Evolutionary conservation across 1,140 invertebrate genomes (phyloP).

Genomic region (Luehdorfia chinensis): DNA sequence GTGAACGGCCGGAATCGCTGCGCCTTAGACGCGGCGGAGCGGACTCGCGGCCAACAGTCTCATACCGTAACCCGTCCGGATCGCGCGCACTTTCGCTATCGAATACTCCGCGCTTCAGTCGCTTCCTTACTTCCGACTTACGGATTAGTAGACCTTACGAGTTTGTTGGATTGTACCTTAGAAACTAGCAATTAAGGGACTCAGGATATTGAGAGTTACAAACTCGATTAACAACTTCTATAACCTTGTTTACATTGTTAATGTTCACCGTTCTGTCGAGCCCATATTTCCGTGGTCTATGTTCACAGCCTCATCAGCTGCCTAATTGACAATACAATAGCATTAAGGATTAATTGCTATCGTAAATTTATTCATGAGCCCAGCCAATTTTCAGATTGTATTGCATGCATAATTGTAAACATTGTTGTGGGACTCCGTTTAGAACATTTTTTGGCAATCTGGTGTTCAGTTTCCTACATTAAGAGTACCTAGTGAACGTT

Average conservation of each 20-base stretch:
- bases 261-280: neutral
- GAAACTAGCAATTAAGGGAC: too few relatives aligned
- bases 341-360: too few relatives aligned
- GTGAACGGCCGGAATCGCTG: constrained; percentile 38
- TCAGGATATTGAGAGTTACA: neutral
- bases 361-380: too few relatives aligned
- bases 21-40: constrained; percentile 23
- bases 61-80: constrained; percentile 44
- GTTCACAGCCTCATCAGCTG: too few relatives aligned
- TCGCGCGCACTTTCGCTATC: constrained; percentile 71
- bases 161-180: too few relatives aligned
- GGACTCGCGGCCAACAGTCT: constrained; percentile 46
- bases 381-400: too few relatives aligned
- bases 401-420: too few relatives aligned
- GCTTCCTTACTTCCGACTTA: constrained; percentile 22
- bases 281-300: neutral
- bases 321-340: too few relatives aligned
- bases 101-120: constrained; percentile 31
- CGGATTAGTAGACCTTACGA: neutral
- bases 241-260: neutral
- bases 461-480: too few relatives aligned
- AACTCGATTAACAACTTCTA: neutral
- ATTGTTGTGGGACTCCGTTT: too few relatives aligned
- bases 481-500: too few relatives aligned
- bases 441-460: too few relatives aligned